These are phyloP conservation scores for Pyrocephalus nanus DNA, from an alignment of 2,797 vertebrate genomes.

Conservation along the genomic window DNA sequence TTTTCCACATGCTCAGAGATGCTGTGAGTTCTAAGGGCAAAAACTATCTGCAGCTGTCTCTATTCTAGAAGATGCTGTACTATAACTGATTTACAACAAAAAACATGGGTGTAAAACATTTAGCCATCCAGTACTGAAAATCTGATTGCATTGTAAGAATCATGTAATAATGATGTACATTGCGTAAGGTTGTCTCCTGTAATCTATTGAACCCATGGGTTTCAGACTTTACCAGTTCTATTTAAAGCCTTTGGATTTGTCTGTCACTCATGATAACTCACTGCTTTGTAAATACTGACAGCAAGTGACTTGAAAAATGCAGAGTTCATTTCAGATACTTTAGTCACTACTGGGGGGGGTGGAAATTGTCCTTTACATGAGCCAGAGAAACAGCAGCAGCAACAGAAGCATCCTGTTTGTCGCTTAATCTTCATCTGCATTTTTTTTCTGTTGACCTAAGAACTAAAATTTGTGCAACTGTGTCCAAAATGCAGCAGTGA, in stretches of 20 bases:
- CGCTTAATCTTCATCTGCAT: not conserved
- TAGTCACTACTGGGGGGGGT: not conserved
- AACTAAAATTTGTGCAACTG: not conserved
- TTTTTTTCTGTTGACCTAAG: not conserved
- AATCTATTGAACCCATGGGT: not conserved
- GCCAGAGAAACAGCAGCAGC: not conserved
- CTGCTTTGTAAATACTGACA: not conserved
- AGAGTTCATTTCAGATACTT: not conserved
- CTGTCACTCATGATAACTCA: not conserved
- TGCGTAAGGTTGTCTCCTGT: not conserved
- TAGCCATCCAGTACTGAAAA: not conserved
- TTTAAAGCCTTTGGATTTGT: not conserved
- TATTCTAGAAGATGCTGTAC: not conserved
- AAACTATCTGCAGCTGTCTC: not conserved
- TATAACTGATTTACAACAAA: not conserved
- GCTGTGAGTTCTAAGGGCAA: not conserved
- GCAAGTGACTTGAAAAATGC: not conserved
- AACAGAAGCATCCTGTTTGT: not conserved
- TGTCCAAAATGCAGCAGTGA: not conserved
- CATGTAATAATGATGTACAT: not conserved
- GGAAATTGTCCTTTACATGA: not conserved
- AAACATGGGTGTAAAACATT: not conserved
- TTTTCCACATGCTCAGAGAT: not conserved
- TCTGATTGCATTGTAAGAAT: not conserved
- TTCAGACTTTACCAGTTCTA: not conserved